phyloP scores from a whole-genome alignment of 2,113 vertebrate genomes.

The Atrichornis clamosus region DNA sequence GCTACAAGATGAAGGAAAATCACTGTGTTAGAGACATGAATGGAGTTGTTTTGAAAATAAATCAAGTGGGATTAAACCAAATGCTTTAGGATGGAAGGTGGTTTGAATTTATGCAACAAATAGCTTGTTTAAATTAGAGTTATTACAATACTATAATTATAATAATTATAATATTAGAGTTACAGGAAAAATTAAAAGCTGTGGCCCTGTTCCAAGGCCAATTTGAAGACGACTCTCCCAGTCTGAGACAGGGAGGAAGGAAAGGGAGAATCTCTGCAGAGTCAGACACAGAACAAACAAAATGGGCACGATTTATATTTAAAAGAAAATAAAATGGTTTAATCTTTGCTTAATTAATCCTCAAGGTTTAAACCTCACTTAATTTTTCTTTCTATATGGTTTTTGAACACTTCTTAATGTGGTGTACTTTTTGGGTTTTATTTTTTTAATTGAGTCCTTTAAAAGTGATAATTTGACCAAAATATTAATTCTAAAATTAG shows the following conservation, averaged over 20 bases:
- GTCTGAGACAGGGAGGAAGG: neutral
- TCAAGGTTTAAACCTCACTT: fast-evolving
- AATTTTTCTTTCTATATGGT: neutral
- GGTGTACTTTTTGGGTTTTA: neutral
- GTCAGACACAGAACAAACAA: neutral
- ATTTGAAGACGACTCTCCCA: neutral
- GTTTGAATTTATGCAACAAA: neutral
- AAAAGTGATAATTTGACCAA: neutral
- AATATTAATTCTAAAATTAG: neutral
- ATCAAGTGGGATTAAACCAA: neutral
- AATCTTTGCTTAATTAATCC: neutral
- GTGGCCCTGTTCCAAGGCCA: neutral
- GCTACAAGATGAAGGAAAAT: neutral
- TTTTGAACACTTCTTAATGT: neutral
- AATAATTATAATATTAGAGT: neutral
- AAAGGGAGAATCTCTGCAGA: neutral
- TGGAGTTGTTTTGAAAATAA: neutral
- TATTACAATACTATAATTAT: too few species aligned
- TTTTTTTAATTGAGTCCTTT: neutral
- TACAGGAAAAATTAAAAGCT: neutral
- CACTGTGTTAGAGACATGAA: neutral
- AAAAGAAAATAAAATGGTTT: neutral
- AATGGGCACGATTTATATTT: neutral
- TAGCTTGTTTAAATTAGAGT: neutral
- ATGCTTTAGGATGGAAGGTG: neutral